Conservation (phyloP, 64 coral and sea anemone species). For the Porites australiensis region DNA sequence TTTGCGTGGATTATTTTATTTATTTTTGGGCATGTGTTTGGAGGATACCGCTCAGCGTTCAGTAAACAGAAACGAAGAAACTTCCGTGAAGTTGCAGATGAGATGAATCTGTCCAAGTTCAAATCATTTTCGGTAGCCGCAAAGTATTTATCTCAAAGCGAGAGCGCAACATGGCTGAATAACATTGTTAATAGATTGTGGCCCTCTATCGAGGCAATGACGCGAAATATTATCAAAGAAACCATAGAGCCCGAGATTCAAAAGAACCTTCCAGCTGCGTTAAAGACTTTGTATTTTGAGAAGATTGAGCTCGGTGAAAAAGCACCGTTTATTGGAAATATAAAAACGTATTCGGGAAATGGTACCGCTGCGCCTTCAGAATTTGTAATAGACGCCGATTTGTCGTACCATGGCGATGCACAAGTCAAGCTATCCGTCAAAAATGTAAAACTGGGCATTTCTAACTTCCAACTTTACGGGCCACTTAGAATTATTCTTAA, state of each 20-base stretch:
- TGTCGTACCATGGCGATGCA: slow-evolving; percentile 88
- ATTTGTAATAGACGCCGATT: slow-evolving; percentile 83
- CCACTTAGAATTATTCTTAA: slow-evolving; percentile 88
- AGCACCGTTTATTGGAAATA: slow-evolving; percentile 70
- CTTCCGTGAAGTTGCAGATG: slow-evolving; percentile 49
- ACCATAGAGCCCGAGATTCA: slow-evolving; percentile 82
- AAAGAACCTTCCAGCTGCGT: slow-evolving; percentile 66
- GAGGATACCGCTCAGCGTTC: slow-evolving; percentile 52
- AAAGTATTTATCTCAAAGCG: slow-evolving; percentile 72
- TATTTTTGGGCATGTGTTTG: slow-evolving; percentile 48
- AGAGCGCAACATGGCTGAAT: slow-evolving; percentile 82
- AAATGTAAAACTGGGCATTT: slow-evolving; percentile 84
- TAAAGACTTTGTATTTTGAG: slow-evolving; percentile 77
- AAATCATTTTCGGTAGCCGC: slow-evolving; percentile 55
- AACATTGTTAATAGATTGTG: slow-evolving; percentile 83
- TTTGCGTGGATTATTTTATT: slow-evolving; percentile 88
- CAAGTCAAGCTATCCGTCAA: slow-evolving; percentile 79
- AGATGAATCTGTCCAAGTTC: slow-evolving; percentile 49
- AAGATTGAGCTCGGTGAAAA: slow-evolving; percentile 77
- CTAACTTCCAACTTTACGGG: slow-evolving; percentile 86
- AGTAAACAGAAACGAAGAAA: slow-evolving; percentile 61
- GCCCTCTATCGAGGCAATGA: slow-evolving; percentile 83
- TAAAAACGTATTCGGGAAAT: slow-evolving; percentile 46
- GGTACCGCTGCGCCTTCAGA: slow-evolving; percentile 31
- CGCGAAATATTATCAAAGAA: slow-evolving; percentile 70